phyloP scores from a whole-genome alignment of 2,797 vertebrate genomes.

The Argya squamiceps region DNA sequence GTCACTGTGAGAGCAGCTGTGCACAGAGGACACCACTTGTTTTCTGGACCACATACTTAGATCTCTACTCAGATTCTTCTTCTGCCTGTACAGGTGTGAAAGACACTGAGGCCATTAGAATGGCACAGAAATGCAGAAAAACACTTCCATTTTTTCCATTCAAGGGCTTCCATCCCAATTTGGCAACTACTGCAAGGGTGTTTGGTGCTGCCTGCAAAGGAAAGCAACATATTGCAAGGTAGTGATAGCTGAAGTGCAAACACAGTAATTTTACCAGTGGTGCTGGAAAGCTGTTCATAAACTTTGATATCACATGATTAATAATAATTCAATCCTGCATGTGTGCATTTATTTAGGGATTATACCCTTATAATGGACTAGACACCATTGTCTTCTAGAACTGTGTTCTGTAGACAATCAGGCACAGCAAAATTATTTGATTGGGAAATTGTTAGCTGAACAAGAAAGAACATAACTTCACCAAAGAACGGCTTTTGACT shows the following conservation, averaged over 20 bases:
- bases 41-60: neutral
- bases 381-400: accelerated
- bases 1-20: slow-evolving; percentile 29
- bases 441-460: neutral
- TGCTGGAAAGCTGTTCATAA: neutral
- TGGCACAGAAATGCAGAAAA: neutral
- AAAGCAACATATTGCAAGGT: neutral
- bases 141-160: neutral
- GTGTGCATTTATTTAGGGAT: neutral
- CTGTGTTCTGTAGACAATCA: neutral
- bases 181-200: neutral
- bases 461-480: neutral
- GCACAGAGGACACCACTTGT: slow-evolving; percentile 58
- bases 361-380: neutral
- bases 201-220: neutral
- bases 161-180: neutral
- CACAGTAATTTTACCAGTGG: neutral
- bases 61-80: neutral
- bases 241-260: neutral
- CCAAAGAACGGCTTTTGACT: neutral
- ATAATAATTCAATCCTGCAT: neutral
- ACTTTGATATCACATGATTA: neutral
- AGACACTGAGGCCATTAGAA: neutral
- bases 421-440: neutral
- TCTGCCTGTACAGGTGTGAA: neutral